Percentiles rank a stretch among this genome's conserved stretches.
Evolutionary conservation across 1,140 invertebrate species (phyloP).

Genomic region (Megalopta genalis): DNA sequence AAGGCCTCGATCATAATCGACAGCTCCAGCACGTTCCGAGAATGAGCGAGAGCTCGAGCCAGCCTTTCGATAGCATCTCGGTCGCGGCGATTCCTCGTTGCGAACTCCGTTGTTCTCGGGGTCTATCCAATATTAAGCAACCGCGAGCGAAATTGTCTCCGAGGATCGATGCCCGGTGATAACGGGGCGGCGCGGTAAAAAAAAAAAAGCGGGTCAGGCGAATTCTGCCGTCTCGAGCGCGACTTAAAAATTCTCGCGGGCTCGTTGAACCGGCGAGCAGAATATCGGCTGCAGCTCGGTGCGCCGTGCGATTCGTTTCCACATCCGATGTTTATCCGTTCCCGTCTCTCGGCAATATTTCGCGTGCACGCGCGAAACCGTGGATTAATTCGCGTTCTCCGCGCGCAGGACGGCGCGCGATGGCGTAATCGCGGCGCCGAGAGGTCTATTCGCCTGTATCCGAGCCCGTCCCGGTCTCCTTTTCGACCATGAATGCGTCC

Average conservation of each 20-base stretch:
- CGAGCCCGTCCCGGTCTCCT: neutral
- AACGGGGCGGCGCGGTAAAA: too few relatives aligned
- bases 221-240: too few relatives aligned
- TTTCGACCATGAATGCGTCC: neutral
- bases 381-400: neutral
- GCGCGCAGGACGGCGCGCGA: neutral
- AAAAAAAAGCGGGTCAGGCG: too few relatives aligned
- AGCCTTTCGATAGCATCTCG: conserved; percentile 2
- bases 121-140: too few relatives aligned
- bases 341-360: neutral
- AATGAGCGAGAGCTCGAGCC: neutral
- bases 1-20: conserved; percentile 9
- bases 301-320: neutral
- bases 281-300: too few relatives aligned
- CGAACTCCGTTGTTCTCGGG: neutral
- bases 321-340: neutral
- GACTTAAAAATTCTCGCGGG: too few relatives aligned
- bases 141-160: too few relatives aligned
- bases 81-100: neutral
- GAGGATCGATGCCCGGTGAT: too few relatives aligned
- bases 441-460: neutral
- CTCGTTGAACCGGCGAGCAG: too few relatives aligned
- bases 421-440: neutral
- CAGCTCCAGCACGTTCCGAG: neutral
- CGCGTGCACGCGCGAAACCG: neutral